Base-by-base conservation (phyloP, 1,140 invertebrate species). In the Euschistus heros region DNA sequence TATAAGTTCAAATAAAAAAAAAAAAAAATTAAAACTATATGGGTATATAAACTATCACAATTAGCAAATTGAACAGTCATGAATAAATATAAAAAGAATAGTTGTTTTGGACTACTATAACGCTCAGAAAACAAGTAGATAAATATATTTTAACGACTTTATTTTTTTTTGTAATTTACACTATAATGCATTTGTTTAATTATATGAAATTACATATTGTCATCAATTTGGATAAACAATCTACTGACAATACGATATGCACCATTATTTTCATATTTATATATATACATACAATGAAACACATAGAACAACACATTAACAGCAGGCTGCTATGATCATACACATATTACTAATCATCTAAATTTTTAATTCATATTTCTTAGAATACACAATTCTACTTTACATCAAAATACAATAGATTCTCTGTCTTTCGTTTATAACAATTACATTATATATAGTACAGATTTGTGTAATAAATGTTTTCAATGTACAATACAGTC, bases 381-480 rank as follows among this genome's bases (percentile, higher is more conserved):
- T 50, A 10, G 10, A 50, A 50, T 22, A 50, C 22, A 50, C 22
- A 50, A 50, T 50, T 22, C 22, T 18, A 20, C 47, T 50, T 4
- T 50, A 50, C 47, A 50, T 50, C 47, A 50, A 50, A 50, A 50
- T 50, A 50, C 47, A 50, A 50, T 50, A 50, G n/a, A 50, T 50
- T 20, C 22, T 50, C 47, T 50, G n/a, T 50, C 47, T 20, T 50
- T 20, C 47, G 10, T 20, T 50, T 50, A 50, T 22, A 50, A 50
- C 47, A 50, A 18, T 20, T 50, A 50, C 14, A 50, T 20, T 47
- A 47, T n/a, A n/a, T n/a, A n/a, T 22, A 50, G 6, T 20, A 50
- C 22, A 20, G n/a, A 20, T 20, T 50, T 7, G n/a, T 50, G 47
- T 50, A 50, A 20, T 50, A 50, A 8, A 50, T 6, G 5, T 22